Base-by-base conservation (phyloP, 2,113 vertebrate species). In the Passer domesticus region DNA sequence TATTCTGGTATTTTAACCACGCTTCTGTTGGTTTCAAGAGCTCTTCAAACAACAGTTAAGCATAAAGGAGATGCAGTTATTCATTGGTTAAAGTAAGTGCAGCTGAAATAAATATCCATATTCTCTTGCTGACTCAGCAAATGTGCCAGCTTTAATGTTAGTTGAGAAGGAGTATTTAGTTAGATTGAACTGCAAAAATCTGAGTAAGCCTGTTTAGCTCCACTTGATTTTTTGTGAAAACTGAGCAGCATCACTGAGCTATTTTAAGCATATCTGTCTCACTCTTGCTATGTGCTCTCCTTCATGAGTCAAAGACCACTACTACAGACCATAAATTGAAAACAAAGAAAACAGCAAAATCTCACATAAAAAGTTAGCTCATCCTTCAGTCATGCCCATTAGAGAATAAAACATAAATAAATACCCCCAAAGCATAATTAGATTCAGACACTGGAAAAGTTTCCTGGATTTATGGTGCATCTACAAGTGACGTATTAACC, bases 361-460 rank as follows among this genome's bases (percentile, higher is more conserved):
- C 37, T 89, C 80, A 79, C 63, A 62, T 66, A 37, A 87, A 83
- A 96, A 91, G 33, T 96, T 94, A 95, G 67, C 70, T 95, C 87
- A 91, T 94, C 91, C 84, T 91, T 74, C 91, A 92, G 89, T 86
- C 91, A 91, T 95, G 84, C 82, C 75, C 63, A 39, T 83, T 91
- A 90, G 87, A 93, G 87, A 92, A 87, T 91, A 78, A 90, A 95
- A 76, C 79, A 93, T 69, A 95, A 94, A 95, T 94, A 91, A 94
- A 90, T 95, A 68, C 46, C 84, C 67, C 84, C 43, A 52, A 82
- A 94, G 78, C 80, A 60, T 95, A 91, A 97, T 97, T 90, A 70
- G 83, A 83, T 93, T 83, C 84, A 96, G 96, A 44, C 93, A 70
- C 75, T 96, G 88, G 60, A 95, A 80, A 91, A 67, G 85, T 92